Evolutionary conservation across 2,888 invertebrate genomes (phyloP).

Genomic region (Zygaena filipendulae): DNA sequence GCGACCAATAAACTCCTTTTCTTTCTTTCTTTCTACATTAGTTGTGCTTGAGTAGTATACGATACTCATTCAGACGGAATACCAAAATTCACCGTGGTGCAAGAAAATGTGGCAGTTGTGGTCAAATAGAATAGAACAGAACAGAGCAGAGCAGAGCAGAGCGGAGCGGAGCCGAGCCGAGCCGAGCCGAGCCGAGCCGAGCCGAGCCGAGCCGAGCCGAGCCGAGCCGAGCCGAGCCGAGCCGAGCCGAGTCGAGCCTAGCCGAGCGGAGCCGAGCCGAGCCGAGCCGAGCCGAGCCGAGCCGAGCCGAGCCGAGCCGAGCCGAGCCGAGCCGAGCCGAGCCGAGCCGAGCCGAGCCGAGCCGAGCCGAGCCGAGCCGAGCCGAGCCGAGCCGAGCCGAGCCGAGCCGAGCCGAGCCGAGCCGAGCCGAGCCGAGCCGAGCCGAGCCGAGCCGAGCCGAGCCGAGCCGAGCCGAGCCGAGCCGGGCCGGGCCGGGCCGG

Average conservation of each 20-base stretch:
- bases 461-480: constrained; percentile 1
- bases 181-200: constrained; percentile 1
- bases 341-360: background rate
- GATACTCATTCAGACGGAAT: too few species aligned
- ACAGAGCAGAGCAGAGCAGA: background rate
- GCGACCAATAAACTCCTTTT: too few species aligned
- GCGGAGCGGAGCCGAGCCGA: constrained; percentile 2
- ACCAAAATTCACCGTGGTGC: too few species aligned
- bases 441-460: constrained; percentile 3
- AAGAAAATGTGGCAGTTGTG: too few species aligned
- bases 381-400: background rate
- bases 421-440: too few species aligned
- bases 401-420: too few species aligned
- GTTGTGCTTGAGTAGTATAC: too few species aligned
- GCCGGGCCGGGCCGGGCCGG: constrained; percentile 1
- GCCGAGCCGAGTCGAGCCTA: background rate
- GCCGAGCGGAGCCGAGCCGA: constrained; percentile 1
- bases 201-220: constrained; percentile 1
- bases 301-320: constrained; percentile 1
- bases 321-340: constrained; percentile 1
- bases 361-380: background rate
- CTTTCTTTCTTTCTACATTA: too few species aligned
- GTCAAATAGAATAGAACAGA: constrained; percentile 2
- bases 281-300: constrained; percentile 2
- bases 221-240: background rate